These are phyloP conservation scores for Agriotes lineatus DNA, from an alignment of 2,888 invertebrate species.

Conservation along the genomic window DNA sequence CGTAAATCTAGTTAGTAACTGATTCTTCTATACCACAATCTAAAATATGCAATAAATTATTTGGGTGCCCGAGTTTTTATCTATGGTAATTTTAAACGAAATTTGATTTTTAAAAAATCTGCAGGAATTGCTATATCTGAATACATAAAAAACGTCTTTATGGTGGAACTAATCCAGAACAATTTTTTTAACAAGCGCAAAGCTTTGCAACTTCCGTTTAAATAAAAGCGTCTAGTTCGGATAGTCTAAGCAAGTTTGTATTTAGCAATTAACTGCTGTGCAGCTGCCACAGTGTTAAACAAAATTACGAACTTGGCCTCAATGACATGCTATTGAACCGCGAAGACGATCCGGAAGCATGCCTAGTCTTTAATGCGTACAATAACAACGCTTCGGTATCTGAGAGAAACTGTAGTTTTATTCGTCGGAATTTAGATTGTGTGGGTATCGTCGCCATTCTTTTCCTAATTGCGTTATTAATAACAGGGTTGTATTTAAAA, in stretches of 20 bases:
- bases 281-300: background rate
- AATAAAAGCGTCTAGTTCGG: too few species aligned
- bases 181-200: too few species aligned
- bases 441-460: background rate
- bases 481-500: background rate
- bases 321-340: slow-evolving; percentile 21
- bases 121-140: too few species aligned
- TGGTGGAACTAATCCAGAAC: too few species aligned
- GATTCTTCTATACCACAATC: too few species aligned
- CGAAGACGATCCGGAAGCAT: slow-evolving; percentile 25
- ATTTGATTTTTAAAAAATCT: too few species aligned
- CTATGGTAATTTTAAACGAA: too few species aligned
- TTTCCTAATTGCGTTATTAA: background rate
- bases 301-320: background rate
- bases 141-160: too few species aligned
- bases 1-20: too few species aligned
- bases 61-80: too few species aligned
- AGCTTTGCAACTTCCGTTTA: too few species aligned
- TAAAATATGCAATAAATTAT: too few species aligned
- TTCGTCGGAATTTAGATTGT: slow-evolving; percentile 9
- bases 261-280: background rate
- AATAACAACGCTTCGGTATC: slow-evolving; percentile 18
- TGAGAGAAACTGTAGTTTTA: slow-evolving; percentile 13
- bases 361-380: slow-evolving; percentile 9
- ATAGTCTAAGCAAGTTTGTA: background rate